Conservation (phyloP, 2,797 vertebrate genomes). For the Lates japonicus region DNA sequence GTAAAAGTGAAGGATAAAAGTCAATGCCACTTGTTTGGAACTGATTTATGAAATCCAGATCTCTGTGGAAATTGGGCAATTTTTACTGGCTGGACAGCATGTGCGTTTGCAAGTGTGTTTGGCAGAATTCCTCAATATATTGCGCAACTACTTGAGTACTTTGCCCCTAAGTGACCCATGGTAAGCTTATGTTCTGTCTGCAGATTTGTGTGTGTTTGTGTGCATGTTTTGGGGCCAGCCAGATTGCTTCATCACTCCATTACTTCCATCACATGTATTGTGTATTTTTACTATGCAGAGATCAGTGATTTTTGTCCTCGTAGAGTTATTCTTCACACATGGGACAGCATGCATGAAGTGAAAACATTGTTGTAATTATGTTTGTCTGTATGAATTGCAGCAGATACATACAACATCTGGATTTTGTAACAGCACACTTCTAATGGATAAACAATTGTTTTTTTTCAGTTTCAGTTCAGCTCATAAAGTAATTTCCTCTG, state of each 20-base stretch:
- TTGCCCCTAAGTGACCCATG: conserved; percentile 19
- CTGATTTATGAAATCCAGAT: conserved; percentile 40
- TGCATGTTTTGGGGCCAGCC: neutral
- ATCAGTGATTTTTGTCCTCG: neutral
- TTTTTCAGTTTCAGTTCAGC: conserved; percentile 13
- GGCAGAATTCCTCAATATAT: conserved; percentile 9
- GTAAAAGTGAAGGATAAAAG: conserved; percentile 24
- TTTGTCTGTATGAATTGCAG: conserved; percentile 13
- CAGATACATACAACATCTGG: conserved; percentile 40
- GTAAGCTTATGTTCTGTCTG: neutral
- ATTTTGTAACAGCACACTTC: conserved; percentile 14
- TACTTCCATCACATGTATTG: neutral
- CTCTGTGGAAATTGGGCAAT: conserved; percentile 18
- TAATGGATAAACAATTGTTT: conserved; percentile 33
- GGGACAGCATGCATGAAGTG: neutral
- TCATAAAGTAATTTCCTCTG: conserved; percentile 13
- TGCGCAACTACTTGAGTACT: conserved; percentile 31
- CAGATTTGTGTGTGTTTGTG: conserved; percentile 17
- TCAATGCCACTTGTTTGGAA: conserved; percentile 5
- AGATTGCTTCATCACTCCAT: neutral
- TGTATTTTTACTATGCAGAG: neutral
- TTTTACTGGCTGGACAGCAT: neutral
- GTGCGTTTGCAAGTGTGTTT: conserved; percentile 11
- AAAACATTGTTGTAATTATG: conserved; percentile 10
- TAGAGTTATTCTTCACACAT: neutral